phyloP scores from a whole-genome alignment of 1,140 invertebrate genomes.

The Ceratitis capitata region DNA sequence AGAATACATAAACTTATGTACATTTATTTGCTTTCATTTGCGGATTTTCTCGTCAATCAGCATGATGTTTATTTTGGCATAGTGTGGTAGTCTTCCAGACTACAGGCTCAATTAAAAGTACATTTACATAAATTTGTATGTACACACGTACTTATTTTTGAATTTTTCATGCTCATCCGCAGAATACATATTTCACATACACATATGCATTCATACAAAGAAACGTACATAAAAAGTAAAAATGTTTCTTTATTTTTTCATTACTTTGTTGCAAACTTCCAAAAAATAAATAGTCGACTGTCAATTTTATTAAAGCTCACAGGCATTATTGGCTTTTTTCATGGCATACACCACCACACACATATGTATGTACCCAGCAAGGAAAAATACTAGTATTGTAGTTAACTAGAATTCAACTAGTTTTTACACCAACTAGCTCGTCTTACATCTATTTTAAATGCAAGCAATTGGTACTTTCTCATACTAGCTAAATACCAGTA shows the following conservation, averaged over 20 bases:
- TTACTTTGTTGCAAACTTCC: neutral
- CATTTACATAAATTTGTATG: neutral
- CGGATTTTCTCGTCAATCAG: slow-evolving; percentile 13
- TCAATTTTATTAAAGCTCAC: neutral
- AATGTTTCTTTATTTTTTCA: neutral
- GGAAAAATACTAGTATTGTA: too few species aligned
- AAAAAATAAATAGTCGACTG: neutral
- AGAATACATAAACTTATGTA: too few species aligned
- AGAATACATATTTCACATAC: too few species aligned
- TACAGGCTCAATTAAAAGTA: neutral
- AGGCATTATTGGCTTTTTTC: neutral
- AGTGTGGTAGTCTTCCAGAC: neutral
- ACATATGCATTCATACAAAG: neutral
- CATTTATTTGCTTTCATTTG: too few species aligned
- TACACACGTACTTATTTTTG: neutral
- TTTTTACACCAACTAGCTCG: too few species aligned
- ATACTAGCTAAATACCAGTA: too few species aligned
- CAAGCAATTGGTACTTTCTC: too few species aligned
- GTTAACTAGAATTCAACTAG: too few species aligned
- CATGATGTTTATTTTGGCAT: slow-evolving; percentile 7
- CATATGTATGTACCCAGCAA: too few species aligned
- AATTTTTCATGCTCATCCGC: neutral
- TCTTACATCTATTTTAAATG: too few species aligned
- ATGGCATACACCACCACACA: too few species aligned
- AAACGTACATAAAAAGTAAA: neutral